Percentiles rank a stretch among this genome's conserved stretches.
Evolutionary conservation across 1,140 invertebrate genomes (phyloP).

Genomic region (Mamestra configurata): DNA sequence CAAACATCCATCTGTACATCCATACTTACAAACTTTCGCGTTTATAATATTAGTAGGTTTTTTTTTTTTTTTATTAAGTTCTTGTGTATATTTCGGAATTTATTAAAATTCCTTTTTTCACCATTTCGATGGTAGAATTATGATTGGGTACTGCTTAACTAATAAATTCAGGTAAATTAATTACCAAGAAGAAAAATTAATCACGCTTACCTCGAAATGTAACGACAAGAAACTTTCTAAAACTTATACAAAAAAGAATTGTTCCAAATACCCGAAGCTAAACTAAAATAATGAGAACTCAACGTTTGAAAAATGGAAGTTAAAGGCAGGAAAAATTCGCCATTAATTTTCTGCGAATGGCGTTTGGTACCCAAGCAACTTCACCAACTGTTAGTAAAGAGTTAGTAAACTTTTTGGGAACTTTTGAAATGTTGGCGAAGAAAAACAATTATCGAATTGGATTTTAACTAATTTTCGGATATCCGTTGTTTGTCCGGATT

Average conservation of each 20-base stretch:
- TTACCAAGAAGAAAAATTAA: neutral
- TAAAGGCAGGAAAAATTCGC: constrained; percentile 56
- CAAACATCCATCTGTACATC: too few relatives aligned
- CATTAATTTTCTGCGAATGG: constrained; percentile 71
- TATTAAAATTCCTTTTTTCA: too few relatives aligned
- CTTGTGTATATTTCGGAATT: too few relatives aligned
- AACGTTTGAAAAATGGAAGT: constrained; percentile 47
- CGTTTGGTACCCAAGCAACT: constrained; percentile 62
- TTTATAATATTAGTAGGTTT: too few relatives aligned
- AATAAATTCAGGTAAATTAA: neutral
- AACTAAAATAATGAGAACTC: constrained; percentile 47
- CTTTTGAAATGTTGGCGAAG: constrained; percentile 60
- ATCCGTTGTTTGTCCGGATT: constrained; percentile 49
- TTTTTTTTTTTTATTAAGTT: too few relatives aligned
- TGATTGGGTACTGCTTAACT: too few relatives aligned
- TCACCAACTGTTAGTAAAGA: constrained; percentile 65
- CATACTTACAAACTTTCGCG: too few relatives aligned
- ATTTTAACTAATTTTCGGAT: constrained; percentile 60
- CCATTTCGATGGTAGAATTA: too few relatives aligned
- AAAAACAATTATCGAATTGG: constrained; percentile 67
- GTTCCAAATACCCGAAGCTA: constrained; percentile 17
- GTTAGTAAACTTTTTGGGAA: constrained; percentile 55
- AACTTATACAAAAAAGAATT: constrained; percentile 38
- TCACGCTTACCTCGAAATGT: neutral
- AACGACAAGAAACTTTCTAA: neutral